Evolutionary conservation across 2,113 vertebrate species (phyloP).

Genomic region (Cephalophus harveyi): DNA sequence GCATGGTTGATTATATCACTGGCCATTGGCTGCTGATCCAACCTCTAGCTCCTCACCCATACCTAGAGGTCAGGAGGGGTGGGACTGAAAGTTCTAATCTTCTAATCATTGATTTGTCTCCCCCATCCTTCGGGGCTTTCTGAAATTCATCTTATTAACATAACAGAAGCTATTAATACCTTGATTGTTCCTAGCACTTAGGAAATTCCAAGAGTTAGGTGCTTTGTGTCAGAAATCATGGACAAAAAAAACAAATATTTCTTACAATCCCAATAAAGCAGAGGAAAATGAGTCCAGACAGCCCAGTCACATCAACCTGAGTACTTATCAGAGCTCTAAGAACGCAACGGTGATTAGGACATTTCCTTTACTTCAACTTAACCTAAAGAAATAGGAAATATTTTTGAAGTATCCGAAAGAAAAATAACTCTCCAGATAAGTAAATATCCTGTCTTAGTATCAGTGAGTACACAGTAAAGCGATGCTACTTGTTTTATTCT

Average conservation of each 20-base stretch:
- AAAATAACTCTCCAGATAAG: background rate
- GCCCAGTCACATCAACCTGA: background rate
- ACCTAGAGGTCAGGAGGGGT: background rate
- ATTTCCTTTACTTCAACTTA: constrained; percentile 1
- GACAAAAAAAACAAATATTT: background rate
- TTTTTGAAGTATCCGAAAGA: background rate
- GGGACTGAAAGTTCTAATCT: background rate
- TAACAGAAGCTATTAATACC: background rate
- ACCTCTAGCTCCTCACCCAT: background rate
- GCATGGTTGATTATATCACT: background rate
- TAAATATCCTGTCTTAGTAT: background rate
- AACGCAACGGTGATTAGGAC: background rate
- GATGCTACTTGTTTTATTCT: background rate
- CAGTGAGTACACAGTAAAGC: background rate
- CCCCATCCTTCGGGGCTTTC: background rate
- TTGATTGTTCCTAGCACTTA: background rate
- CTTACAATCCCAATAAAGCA: background rate
- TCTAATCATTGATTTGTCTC: background rate
- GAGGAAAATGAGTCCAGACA: background rate
- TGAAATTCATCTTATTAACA: background rate
- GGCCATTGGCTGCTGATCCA: background rate
- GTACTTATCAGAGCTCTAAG: background rate
- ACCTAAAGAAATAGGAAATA: background rate
- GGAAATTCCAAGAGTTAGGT: background rate
- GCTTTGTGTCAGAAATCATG: background rate